These are phyloP conservation scores for Gobio gobio DNA, from an alignment of 2,113 vertebrate genomes.

Conservation along the genomic window DNA sequence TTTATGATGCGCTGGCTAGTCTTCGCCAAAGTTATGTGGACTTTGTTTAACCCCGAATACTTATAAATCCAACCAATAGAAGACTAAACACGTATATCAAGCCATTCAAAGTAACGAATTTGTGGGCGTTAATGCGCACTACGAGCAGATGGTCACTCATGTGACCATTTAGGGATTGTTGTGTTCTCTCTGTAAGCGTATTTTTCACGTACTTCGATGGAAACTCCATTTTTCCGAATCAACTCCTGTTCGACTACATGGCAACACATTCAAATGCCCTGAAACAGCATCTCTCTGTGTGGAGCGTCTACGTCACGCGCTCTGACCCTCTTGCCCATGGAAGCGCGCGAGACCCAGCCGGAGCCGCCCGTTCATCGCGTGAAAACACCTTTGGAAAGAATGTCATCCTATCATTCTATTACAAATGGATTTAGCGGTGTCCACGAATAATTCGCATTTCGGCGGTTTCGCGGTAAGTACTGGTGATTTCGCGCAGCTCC, in stretches of 20 bases:
- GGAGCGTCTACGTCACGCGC: slow-evolving; percentile 53
- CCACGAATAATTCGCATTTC: slow-evolving; percentile 21
- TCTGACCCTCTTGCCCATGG: slow-evolving; percentile 50
- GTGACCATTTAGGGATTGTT: background rate
- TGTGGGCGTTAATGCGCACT: slow-evolving; percentile 13
- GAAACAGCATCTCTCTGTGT: slow-evolving; percentile 40
- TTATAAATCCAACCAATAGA: background rate
- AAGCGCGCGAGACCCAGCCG: slow-evolving; percentile 52
- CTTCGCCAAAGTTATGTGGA: slow-evolving; percentile 8
- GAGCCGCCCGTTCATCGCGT: slow-evolving; percentile 33
- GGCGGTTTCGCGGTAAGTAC: slow-evolving; percentile 44
- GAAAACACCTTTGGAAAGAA: slow-evolving; percentile 23
- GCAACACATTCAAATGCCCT: slow-evolving; percentile 42
- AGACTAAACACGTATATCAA: background rate
- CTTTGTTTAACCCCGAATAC: background rate
- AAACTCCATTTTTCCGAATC: background rate
- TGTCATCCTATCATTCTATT: slow-evolving; percentile 5
- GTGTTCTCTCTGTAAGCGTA: background rate
- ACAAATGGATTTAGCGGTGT: slow-evolving; percentile 5
- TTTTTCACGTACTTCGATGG: background rate
- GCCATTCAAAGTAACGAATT: slow-evolving; percentile 12
- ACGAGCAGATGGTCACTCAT: slow-evolving; percentile 11
- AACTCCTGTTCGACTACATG: slow-evolving; percentile 23
- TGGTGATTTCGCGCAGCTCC: background rate
- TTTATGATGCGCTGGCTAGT: background rate